phyloP scores from a whole-genome alignment of 2,888 invertebrate species.

The Dicyrtoma fusca region DNA sequence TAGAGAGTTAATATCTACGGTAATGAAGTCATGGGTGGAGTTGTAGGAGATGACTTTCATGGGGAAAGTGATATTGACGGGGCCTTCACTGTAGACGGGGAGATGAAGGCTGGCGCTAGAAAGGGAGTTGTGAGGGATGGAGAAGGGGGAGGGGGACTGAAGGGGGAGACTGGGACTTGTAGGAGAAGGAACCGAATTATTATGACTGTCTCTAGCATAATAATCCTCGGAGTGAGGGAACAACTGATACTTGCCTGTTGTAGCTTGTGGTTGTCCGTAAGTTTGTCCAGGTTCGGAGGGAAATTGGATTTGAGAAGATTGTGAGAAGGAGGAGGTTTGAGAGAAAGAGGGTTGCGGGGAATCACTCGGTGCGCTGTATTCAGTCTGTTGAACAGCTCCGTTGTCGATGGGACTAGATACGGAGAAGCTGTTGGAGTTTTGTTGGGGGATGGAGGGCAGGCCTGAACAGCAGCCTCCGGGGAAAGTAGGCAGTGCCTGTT shows the following conservation, averaged over 20 bases:
- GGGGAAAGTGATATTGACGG: conserved; percentile 35
- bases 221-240: conserved; percentile 32
- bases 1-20: conserved; percentile 32
- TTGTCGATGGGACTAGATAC: neutral
- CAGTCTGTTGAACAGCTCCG: conserved; percentile 12
- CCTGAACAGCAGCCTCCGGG: conserved; percentile 49
- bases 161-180: neutral
- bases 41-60: conserved; percentile 34
- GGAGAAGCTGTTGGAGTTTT: too few species aligned
- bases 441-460: conserved; percentile 36
- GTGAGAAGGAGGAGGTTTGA: conserved; percentile 29
- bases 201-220: conserved; percentile 45
- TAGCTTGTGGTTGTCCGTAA: conserved; percentile 31
- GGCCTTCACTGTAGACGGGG: conserved; percentile 26
- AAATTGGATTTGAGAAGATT: conserved; percentile 19
- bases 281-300: conserved; percentile 33
- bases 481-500: conserved; percentile 46
- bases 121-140: conserved; percentile 12
- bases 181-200: conserved; percentile 37
- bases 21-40: conserved; percentile 37
- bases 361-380: conserved; percentile 11
- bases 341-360: conserved; percentile 11
- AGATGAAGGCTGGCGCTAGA: conserved; percentile 29
- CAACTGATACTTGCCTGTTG: conserved; percentile 35
- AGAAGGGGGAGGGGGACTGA: neutral